Conservation (phyloP, 2,888 invertebrate species). For the Drosophila nigricruria region DNA sequence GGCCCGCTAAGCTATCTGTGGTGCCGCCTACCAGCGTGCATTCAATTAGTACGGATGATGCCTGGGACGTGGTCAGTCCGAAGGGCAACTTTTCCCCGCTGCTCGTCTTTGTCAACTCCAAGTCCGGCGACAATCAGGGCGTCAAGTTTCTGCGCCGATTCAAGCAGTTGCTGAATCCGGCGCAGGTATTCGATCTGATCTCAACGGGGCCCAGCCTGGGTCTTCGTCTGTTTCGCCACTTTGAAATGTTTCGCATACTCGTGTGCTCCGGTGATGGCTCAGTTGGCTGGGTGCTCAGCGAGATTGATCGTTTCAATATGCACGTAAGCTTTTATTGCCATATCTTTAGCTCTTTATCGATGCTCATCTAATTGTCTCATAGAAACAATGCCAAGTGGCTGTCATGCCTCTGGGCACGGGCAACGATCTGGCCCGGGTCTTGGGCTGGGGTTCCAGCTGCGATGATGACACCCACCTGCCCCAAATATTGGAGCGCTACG, state of each 20-base stretch:
- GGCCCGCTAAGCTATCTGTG: constrained; percentile 95
- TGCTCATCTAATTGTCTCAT: neutral
- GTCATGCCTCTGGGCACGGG: constrained; percentile 98
- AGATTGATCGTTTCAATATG: constrained; percentile 97
- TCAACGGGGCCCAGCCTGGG: constrained; percentile 93
- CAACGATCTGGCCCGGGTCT: constrained; percentile 96
- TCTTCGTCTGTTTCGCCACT: constrained; percentile 95
- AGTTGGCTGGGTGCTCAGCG: constrained; percentile 98
- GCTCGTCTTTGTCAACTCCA: constrained; percentile 98
- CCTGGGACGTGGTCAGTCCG: constrained; percentile 94
- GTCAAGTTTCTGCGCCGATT: constrained; percentile 97
- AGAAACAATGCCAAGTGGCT: constrained; percentile 97
- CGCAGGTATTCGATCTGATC: constrained; percentile 98
- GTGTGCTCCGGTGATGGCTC: constrained; percentile 99
- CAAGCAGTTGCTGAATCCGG: constrained; percentile 97
- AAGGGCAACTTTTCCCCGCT: constrained; percentile 89
- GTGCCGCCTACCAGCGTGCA: constrained; percentile 97
- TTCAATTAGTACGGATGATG: constrained; percentile 95
- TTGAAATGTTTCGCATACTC: constrained; percentile 97
- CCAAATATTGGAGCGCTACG: constrained; percentile 95
- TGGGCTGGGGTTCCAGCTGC: constrained; percentile 98
- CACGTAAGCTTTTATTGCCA: constrained; percentile 89
- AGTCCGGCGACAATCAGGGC: constrained; percentile 99
- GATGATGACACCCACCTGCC: constrained; percentile 98
- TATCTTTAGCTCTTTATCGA: too few species aligned